These are phyloP conservation scores for Antedon mediterranea DNA, from an alignment of 53 echinoderm and acorn worm species.

Conservation along the genomic window DNA sequence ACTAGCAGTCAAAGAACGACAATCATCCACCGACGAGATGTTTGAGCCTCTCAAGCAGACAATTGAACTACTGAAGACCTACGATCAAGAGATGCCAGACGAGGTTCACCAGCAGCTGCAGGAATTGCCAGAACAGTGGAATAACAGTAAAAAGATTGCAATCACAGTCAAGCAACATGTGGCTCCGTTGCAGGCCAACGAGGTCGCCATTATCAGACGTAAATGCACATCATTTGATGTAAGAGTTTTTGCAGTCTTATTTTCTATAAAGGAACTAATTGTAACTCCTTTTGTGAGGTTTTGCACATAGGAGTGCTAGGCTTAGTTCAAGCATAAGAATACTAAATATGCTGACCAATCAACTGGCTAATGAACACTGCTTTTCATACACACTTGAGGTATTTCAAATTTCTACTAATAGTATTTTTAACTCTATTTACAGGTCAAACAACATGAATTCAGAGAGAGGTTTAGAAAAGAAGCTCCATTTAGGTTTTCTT, in stretches of 20 bases:
- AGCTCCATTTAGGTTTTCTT: constrained; percentile 76
- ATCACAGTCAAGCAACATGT: constrained; percentile 98
- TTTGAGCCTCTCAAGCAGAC: constrained; percentile 98
- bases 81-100: constrained; percentile 98
- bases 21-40: constrained; percentile 80
- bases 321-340: no score
- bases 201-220: constrained; percentile 85
- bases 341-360: no score
- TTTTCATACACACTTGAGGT: no score
- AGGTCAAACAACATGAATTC: constrained; percentile 96
- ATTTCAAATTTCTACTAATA: no score
- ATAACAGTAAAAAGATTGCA: constrained; percentile 96
- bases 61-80: constrained; percentile 88
- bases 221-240: constrained; percentile 93
- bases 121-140: constrained; percentile 98
- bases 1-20: constrained; percentile 85
- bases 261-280: no score
- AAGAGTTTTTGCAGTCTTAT: constrained; percentile 5
- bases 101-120: constrained; percentile 96
- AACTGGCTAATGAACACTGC: no score
- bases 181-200: constrained; percentile 93
- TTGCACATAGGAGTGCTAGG: no score
- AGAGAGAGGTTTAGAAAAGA: constrained; percentile 84
- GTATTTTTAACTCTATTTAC: neutral
- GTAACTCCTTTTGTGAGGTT: no score